Evolutionary conservation across 2,888 invertebrate species (phyloP), one percentile per base, ranked within the genome.

Genomic region (Perizoma affinitatum): DNA sequence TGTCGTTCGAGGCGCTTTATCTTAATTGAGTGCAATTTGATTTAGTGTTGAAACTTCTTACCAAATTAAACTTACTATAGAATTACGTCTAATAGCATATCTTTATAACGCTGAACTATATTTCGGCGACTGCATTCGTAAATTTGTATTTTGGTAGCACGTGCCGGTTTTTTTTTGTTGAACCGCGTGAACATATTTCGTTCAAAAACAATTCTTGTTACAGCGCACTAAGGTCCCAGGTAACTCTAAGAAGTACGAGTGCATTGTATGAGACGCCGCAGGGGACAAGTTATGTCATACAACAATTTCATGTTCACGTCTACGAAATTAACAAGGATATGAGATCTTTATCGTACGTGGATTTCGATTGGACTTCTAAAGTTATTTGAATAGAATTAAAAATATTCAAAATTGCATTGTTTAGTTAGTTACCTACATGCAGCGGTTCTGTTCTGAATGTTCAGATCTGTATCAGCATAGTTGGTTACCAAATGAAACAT

Each of bases 11-110:
- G 77, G 78, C 78, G 86, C 87, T 88, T 89, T 90, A 90, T 90
- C 91, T 91, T 91, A 91, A 91, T 91, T 91, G 90, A 90, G 88
- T 87, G 79, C 84, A 81, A 84, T 90, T 90, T 90, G 90, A 91
- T 90, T 90, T 90, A 90, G 84, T 88, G 78, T 81, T 79, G 75
- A 82, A 78, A 78, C 76, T 70, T 70, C 71, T 72, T 63, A 71
- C 83, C 71, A 80, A 83, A 67, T 77, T 79, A 75, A 55, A 65
- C 73, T 74, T 80, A 67, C 79, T 63, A 54, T 63, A 65, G 65
- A 66, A 66, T 4, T 54, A 60, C 33, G 64, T 65, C 54, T 65
- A n/a, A n/a, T 53, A 56, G 63, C 72, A 66, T 63, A 69, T 61
- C 56, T 66, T 69, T 70, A 75, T 79, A 63, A 64, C 65, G 68